These are phyloP conservation scores for Cotesia chilonis DNA, from an alignment of 1,140 invertebrate species.

Conservation along the genomic window DNA sequence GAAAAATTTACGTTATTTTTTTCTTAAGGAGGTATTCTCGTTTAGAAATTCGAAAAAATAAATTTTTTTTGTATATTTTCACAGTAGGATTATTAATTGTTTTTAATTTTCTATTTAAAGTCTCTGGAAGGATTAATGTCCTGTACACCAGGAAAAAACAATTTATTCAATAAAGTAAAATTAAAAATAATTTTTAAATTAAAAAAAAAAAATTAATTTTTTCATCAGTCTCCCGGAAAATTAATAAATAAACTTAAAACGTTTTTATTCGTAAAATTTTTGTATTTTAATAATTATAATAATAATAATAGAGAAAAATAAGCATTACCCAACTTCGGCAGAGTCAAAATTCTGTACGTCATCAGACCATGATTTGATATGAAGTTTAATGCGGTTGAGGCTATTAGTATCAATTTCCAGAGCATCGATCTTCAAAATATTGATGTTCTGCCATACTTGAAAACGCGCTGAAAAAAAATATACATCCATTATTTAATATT, in stretches of 20 bases:
- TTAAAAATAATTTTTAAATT: too few species aligned
- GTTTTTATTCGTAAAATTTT: background rate
- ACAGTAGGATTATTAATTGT: too few species aligned
- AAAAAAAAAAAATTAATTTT: too few species aligned
- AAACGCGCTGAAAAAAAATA: conserved; percentile 47
- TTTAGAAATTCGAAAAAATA: too few species aligned
- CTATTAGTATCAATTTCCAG: conserved; percentile 30
- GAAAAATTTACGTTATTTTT: too few species aligned
- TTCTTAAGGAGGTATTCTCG: too few species aligned
- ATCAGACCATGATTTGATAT: conserved; percentile 51
- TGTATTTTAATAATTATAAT: conserved; percentile 5
- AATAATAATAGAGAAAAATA: conserved; percentile 34
- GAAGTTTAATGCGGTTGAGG: conserved; percentile 45
- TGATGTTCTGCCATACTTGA: conserved; percentile 49
- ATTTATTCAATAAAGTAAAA: too few species aligned
- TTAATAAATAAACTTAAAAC: background rate
- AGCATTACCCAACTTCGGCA: conserved; percentile 49
- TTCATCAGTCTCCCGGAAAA: too few species aligned
- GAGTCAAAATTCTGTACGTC: conserved; percentile 49
- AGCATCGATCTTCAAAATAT: conserved; percentile 43
- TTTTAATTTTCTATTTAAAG: too few species aligned
- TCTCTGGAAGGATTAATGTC: too few species aligned
- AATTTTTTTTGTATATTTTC: too few species aligned
- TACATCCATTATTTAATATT: background rate
- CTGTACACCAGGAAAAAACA: too few species aligned